These are phyloP conservation scores for Alexandromys fortis DNA, from an alignment of 2,113 vertebrate genomes.

Conservation along the genomic window DNA sequence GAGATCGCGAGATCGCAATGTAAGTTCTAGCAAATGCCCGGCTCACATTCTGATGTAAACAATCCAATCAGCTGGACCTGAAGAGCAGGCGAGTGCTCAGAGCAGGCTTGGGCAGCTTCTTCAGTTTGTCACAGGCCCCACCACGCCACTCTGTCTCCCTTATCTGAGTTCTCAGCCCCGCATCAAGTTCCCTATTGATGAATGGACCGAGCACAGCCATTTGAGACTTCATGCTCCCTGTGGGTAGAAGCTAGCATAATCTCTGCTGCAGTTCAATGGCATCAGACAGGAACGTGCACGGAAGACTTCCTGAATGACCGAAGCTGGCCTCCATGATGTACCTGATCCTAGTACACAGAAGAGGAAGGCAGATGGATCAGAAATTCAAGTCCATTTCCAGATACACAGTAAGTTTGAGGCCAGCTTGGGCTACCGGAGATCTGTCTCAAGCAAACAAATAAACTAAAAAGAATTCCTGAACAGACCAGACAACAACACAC, in stretches of 20 bases:
- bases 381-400: not conserved
- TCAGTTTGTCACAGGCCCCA: not conserved
- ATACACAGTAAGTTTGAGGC: not conserved
- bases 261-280: not conserved
- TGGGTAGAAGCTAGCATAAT: not conserved
- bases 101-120: rapidly evolving
- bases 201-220: not conserved
- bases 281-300: not conserved
- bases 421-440: not conserved
- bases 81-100: not conserved
- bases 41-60: not conserved
- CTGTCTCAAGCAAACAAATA: not conserved
- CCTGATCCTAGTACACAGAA: not conserved
- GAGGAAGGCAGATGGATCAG: not conserved
- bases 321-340: not conserved
- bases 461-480: not conserved
- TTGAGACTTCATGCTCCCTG: not conserved
- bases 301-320: not conserved
- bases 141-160: not conserved
- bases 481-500: not conserved
- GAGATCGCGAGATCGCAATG: no score
- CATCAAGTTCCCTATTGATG: not conserved
- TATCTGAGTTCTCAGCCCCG: not conserved
- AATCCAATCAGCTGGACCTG: not conserved
- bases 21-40: not conserved